These are phyloP conservation scores for Hippocampus guttulatus DNA, from an alignment of 2,113 vertebrate species.

Conservation along the genomic window DNA sequence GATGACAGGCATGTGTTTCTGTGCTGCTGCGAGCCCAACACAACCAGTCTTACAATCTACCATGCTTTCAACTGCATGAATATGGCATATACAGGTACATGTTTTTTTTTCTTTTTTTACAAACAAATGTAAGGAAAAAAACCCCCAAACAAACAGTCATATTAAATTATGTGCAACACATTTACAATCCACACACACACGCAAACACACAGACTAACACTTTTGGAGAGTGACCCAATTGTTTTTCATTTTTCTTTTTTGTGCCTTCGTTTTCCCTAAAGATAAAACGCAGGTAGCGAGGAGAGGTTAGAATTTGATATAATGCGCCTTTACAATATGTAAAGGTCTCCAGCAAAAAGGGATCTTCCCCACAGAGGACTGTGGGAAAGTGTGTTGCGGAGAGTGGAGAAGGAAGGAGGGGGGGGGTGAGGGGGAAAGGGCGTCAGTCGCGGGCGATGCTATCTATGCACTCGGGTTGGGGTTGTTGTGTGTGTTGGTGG, in stretches of 20 bases:
- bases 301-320: constrained; percentile 71
- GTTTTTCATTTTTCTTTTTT: constrained; percentile 44
- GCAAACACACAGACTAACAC: constrained; percentile 29
- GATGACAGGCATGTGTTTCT: constrained; percentile 52
- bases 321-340: constrained; percentile 83
- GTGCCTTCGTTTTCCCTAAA: constrained; percentile 58
- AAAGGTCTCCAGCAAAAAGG: constrained; percentile 75
- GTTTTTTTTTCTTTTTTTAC: constrained; percentile 35
- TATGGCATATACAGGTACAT: constrained; percentile 50
- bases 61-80: constrained; percentile 62
- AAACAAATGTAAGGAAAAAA: constrained; percentile 49
- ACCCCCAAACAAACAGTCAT: constrained; percentile 45
- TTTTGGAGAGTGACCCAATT: constrained; percentile 67
- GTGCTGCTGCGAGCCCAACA: constrained; percentile 51
- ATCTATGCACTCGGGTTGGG: constrained; percentile 84
- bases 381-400: constrained; percentile 64
- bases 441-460: constrained; percentile 10
- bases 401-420: constrained; percentile 39
- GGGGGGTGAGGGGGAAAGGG: constrained; percentile 24
- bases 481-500: constrained; percentile 79
- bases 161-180: constrained; percentile 73
- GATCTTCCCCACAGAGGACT: constrained; percentile 68
- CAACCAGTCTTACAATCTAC: constrained; percentile 51
- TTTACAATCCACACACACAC: constrained; percentile 39
- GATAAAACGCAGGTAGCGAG: constrained; percentile 56